Evolutionary conservation across 1,140 invertebrate species (phyloP), one percentile per base, ranked within the genome.

Genomic region (Gonatopus flavifemur): DNA sequence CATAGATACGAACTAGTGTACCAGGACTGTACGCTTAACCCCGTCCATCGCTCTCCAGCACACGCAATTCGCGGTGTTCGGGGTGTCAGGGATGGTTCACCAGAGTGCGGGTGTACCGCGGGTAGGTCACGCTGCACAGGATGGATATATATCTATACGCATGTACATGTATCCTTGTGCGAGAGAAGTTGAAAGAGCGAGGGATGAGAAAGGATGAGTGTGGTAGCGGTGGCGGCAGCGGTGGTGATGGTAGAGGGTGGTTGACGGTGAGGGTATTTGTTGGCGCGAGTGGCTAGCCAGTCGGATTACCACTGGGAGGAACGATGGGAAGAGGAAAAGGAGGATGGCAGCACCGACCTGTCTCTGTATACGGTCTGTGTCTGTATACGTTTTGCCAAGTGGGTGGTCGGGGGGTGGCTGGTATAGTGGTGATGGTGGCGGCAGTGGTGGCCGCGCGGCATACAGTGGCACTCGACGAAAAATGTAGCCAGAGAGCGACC

Each of bases 281-380:
- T 73, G 72, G 75, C 73, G 73, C 70, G 72, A 74, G 74, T 71
- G 71, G 76, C 74, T 74, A 76, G 69, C 74, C 76, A 76, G 73
- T 76, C 74, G 72, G 76, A 77, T 76, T 77, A 77, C 73, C 73
- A 71, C 72, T 55, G 62, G 52, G 49, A 46, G 53, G 61, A 32
- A 48, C 30, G 37, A 31, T 38, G 38, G 49, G 25, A 13, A 36
- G 37, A n/a, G 52, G 44, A n/a, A n/a, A n/a, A n/a, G n/a, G n/a
- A n/a, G n/a, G n/a, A n/a, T n/a, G n/a, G n/a, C n/a, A 30, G 43
- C 19, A 24, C 12, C n/a, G n/a, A n/a, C n/a, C n/a, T n/a, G n/a
- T n/a, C n/a, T n/a, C n/a, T n/a, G n/a, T n/a, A n/a, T n/a, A n/a
- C n/a, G n/a, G n/a, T n/a, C n/a, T n/a, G n/a, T n/a, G n/a, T n/a